Evolutionary conservation across 2,113 vertebrate genomes (phyloP), one percentile per base, ranked within the genome.

Genomic region (Caracal caracal): DNA sequence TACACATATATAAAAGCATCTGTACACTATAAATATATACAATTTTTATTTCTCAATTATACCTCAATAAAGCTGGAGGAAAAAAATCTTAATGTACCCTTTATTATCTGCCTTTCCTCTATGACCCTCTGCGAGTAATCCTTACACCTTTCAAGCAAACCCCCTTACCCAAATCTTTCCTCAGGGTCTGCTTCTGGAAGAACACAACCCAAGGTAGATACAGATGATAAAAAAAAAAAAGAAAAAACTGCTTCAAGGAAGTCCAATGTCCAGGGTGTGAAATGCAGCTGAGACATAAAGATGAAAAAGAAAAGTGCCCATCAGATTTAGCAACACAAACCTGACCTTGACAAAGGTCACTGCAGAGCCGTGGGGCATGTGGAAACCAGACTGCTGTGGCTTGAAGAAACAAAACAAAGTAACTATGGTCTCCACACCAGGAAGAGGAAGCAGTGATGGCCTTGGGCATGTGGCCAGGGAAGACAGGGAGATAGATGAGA

Each of bases 11-110:
- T 47, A 35, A 80, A 79, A 93, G 35, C 8, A 70, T 53, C 56
- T 88, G 22, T 76, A 76, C 43, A 47, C 59, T 87, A 11, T 93
- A 78, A 87, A 47, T 43, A 37, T 8, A 37, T 59, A 35, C 30
- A 59, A 61, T 49, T 80, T 93, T 90, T 90, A 83, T 90, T 79
- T 76, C 43, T 43, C 59, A 94, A 30, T 84, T 90, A 83, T 68
- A 84, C 70, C 35, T 90, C 87, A 68, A 66, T 76, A 47, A 84
- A 84, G 51, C n/a, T 35, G 43, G 10, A 53, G 19, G 12, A 51
- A 51, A 65, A 89, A 66, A 28, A 1, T 2, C 3, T 43, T 10
- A 66, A 8, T 49, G 10, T 11, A 75, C 56, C 68, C 33, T 81
- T 35, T 56, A 65, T 35, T 33, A 10, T 5, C 65, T 86, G 13